These are phyloP conservation scores for Cosmia trapezina DNA, from an alignment of 2,888 invertebrate species.

Conservation along the genomic window DNA sequence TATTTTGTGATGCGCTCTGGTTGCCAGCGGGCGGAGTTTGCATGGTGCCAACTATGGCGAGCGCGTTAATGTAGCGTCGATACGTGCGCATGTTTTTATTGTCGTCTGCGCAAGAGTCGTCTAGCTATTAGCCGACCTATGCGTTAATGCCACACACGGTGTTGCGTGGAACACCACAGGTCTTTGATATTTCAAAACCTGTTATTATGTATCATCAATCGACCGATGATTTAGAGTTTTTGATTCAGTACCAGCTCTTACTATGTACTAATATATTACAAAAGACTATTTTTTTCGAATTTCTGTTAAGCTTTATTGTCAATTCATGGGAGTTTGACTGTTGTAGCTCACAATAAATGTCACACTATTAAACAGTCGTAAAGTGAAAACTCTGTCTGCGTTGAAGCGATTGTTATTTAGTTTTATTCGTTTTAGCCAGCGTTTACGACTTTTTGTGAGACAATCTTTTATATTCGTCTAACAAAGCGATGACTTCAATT, in stretches of 20 bases:
- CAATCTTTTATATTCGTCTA: slow-evolving; percentile 61
- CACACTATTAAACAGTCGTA: slow-evolving; percentile 48
- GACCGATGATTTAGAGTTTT: slow-evolving; percentile 37
- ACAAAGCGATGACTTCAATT: slow-evolving; percentile 60
- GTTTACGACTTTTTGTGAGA: slow-evolving; percentile 51
- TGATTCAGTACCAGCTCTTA: slow-evolving; percentile 22
- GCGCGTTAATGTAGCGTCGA: slow-evolving; percentile 88
- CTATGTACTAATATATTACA: slow-evolving; percentile 21
- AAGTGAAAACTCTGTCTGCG: slow-evolving; percentile 45
- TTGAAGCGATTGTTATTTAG: slow-evolving; percentile 59
- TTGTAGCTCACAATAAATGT: slow-evolving; percentile 51
- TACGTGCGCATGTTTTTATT: slow-evolving; percentile 84
- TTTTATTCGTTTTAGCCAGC: slow-evolving; percentile 55
- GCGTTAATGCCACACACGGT: slow-evolving; percentile 78
- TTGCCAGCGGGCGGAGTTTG: slow-evolving; percentile 85
- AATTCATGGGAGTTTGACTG: slow-evolving; percentile 34
- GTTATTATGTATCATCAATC: slow-evolving; percentile 45
- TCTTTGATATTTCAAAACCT: slow-evolving; percentile 34
- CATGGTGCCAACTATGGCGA: slow-evolving; percentile 89
- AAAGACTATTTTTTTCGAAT: slow-evolving; percentile 8
- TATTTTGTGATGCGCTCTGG: slow-evolving; percentile 75
- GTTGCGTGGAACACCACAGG: slow-evolving; percentile 55
- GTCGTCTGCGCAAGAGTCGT: slow-evolving; percentile 76
- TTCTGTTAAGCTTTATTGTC: slow-evolving; percentile 42
- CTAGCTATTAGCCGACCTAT: slow-evolving; percentile 80